phyloP scores from a whole-genome alignment of 2,797 vertebrate genomes.

The Podargus strigoides region DNA sequence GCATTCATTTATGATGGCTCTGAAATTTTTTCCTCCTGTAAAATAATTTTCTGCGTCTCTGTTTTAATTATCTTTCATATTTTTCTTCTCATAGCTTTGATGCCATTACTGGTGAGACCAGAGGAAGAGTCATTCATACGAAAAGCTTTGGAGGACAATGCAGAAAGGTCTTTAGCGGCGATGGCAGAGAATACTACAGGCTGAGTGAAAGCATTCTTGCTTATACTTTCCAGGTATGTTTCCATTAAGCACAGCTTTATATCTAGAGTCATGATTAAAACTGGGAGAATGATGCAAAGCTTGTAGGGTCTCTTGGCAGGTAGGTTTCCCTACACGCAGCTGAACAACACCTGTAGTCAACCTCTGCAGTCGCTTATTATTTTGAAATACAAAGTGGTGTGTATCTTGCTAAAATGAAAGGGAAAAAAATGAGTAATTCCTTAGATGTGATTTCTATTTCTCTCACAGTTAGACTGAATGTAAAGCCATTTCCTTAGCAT shows the following conservation, averaged over 20 bases:
- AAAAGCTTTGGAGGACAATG: conserved; percentile 90
- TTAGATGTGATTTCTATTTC: neutral
- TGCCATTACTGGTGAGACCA: conserved; percentile 76
- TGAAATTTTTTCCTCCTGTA: neutral
- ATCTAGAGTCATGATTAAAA: neutral
- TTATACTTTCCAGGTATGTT: conserved; percentile 87
- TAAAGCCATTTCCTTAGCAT: neutral
- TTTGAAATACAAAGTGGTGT: neutral
- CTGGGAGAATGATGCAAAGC: neutral
- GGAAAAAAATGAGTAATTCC: neutral
- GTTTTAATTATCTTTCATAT: neutral
- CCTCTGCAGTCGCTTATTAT: neutral
- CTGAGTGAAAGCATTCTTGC: conserved; percentile 85
- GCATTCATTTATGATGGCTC: neutral
- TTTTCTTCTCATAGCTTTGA: conserved; percentile 66
- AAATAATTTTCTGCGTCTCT: neutral
- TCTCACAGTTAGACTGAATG: neutral
- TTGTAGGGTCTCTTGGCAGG: neutral
- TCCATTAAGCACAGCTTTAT: neutral
- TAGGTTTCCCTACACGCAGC: neutral
- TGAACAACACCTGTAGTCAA: neutral
- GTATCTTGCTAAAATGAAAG: neutral
- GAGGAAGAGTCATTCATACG: conserved; percentile 85
- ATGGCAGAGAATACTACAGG: conserved; percentile 78
- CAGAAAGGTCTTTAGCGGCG: conserved; percentile 85